phyloP scores from a whole-genome alignment of 2,888 invertebrate species.

The Phyto melanocephala region DNA sequence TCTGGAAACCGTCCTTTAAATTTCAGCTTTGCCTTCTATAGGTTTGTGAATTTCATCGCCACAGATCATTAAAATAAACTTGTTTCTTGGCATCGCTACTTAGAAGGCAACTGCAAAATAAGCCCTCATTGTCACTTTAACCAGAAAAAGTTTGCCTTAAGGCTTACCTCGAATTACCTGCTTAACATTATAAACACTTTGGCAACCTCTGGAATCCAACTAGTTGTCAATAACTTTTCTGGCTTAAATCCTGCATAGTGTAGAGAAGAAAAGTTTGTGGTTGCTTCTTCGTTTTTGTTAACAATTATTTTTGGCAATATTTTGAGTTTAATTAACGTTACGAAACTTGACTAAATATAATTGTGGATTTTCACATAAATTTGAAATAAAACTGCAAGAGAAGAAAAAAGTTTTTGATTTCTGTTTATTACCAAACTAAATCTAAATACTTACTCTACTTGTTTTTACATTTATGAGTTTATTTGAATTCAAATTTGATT shows the following conservation, averaged over 20 bases:
- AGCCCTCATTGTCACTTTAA: too few species aligned
- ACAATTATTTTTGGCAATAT: conserved; percentile 55
- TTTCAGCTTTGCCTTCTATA: too few species aligned
- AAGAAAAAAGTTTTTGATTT: conserved; percentile 23
- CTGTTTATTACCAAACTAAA: conserved; percentile 34
- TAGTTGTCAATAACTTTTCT: conserved; percentile 16
- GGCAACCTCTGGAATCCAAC: background rate
- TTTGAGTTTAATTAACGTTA: conserved; percentile 60
- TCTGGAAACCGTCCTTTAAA: too few species aligned
- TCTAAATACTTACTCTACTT: conserved; percentile 7
- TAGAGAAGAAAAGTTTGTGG: conserved; percentile 21
- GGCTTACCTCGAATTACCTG: too few species aligned
- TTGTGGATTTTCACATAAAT: conserved; percentile 55
- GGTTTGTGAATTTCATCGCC: too few species aligned
- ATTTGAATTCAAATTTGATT: conserved; percentile 35
- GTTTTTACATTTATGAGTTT: background rate
- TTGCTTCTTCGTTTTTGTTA: conserved; percentile 36
- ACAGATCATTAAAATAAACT: too few species aligned
- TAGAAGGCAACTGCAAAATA: too few species aligned
- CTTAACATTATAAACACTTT: too few species aligned
- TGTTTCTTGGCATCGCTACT: too few species aligned
- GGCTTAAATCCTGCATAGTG: background rate
- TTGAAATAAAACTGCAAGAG: background rate
- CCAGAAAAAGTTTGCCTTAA: too few species aligned
- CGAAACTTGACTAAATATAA: conserved; percentile 57